Percentiles rank a stretch among this genome's conserved stretches.
Conservation (phyloP, 2,888 invertebrate species). For the Stegana nigrithorax region DNA sequence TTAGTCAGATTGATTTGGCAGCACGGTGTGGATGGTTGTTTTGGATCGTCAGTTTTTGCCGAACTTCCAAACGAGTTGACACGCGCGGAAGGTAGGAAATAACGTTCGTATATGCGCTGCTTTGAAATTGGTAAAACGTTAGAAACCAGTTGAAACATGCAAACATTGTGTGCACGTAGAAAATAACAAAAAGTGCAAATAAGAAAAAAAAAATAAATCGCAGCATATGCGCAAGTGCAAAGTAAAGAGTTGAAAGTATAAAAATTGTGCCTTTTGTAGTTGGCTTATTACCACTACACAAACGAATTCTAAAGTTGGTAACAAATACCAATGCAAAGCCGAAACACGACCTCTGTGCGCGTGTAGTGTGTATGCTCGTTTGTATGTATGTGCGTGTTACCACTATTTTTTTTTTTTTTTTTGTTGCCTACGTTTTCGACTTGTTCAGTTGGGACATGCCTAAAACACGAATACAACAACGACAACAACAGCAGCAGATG, state of each 20-base stretch:
- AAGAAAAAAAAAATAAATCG: not conserved
- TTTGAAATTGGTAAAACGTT: not conserved
- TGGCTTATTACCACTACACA: constrained; percentile 3
- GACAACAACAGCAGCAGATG: constrained; percentile 6
- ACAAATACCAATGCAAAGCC: constrained; percentile 38
- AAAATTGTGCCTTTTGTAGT: not conserved
- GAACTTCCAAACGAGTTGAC: too few species aligned
- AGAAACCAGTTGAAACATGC: not conserved
- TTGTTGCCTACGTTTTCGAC: constrained; percentile 30
- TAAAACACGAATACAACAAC: constrained; percentile 20
- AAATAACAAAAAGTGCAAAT: not conserved
- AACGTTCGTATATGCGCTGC: not conserved
- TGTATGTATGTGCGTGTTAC: constrained; percentile 28
- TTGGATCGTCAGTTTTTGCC: too few species aligned
- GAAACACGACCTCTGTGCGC: constrained; percentile 29
- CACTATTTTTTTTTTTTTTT: constrained; percentile 19
- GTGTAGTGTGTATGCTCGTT: too few species aligned
- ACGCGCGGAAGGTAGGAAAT: too few species aligned
- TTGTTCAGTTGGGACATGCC: constrained; percentile 35
- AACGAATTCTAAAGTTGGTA: constrained; percentile 37
- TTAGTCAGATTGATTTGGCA: too few species aligned
- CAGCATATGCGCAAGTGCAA: not conserved
- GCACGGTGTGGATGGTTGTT: too few species aligned
- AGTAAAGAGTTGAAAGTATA: not conserved
- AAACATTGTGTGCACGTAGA: too few species aligned